Evolutionary conservation across 2,888 invertebrate species (phyloP).

Genomic region (Laothoe populi): DNA sequence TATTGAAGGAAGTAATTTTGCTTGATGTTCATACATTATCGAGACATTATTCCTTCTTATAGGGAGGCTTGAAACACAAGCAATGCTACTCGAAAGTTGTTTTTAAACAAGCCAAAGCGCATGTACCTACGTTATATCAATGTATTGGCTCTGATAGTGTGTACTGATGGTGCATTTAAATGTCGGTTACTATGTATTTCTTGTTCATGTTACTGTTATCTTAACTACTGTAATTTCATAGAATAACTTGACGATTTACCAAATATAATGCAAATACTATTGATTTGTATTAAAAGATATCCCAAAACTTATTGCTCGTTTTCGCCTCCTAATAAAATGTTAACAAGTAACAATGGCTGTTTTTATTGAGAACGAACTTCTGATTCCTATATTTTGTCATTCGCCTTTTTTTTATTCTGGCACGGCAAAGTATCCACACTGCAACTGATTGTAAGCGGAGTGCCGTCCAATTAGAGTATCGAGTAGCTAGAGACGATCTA

Average conservation of each 20-base stretch:
- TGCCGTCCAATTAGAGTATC: too few species aligned
- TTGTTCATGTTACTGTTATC: constrained; percentile 84
- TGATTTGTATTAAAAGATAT: constrained; percentile 80
- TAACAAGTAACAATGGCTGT: constrained; percentile 70
- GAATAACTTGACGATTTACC: constrained; percentile 79
- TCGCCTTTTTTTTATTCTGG: too few species aligned
- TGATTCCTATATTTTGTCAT: too few species aligned
- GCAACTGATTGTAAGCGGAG: too few species aligned
- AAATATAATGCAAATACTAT: constrained; percentile 77
- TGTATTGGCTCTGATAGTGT: constrained; percentile 38
- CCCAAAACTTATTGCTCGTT: constrained; percentile 83
- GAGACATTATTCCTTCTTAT: not conserved
- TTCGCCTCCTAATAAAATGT: constrained; percentile 85
- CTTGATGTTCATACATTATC: constrained; percentile 16
- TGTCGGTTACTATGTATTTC: constrained; percentile 72
- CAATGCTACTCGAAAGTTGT: constrained; percentile 9
- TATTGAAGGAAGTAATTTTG: constrained; percentile 16
- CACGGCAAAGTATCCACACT: too few species aligned
- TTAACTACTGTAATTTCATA: constrained; percentile 81
- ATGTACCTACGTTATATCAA: not conserved
- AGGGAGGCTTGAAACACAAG: constrained; percentile 14
- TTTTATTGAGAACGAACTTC: too few species aligned
- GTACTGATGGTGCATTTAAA: constrained; percentile 65
- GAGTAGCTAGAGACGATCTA: too few species aligned
- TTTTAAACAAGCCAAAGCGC: not conserved